phyloP scores from a whole-genome alignment of 1,140 invertebrate species.

The Megalonaias nervosa region DNA sequence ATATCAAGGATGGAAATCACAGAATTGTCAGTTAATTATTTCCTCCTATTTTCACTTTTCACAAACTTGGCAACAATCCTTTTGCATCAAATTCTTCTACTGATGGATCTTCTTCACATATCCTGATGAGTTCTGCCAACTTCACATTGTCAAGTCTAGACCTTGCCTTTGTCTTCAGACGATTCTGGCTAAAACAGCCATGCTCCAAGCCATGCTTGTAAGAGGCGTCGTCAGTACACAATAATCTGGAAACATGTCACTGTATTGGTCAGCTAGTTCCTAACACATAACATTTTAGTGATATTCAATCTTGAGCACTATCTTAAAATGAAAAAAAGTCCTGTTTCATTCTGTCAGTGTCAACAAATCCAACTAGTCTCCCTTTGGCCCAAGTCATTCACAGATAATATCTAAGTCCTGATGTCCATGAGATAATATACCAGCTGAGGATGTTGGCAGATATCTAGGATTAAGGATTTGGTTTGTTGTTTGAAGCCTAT shows the following conservation, averaged over 20 bases:
- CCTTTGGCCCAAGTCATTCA: slow-evolving; percentile 9
- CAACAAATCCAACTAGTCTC: background rate
- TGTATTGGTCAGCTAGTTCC: background rate
- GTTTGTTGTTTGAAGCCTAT: background rate
- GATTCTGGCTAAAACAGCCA: background rate
- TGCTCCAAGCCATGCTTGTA: background rate
- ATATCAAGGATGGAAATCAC: too few relatives aligned
- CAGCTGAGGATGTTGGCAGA: too few relatives aligned
- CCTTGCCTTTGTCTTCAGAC: background rate
- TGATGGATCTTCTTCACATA: slow-evolving; percentile 6
- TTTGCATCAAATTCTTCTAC: too few relatives aligned
- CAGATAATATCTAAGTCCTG: background rate
- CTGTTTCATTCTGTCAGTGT: slow-evolving; percentile 1
- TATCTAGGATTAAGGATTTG: slow-evolving; percentile 1
- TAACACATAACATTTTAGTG: too few relatives aligned
- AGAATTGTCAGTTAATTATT: too few relatives aligned
- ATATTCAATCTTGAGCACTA: too few relatives aligned
- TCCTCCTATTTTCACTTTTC: too few relatives aligned
- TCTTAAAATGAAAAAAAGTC: background rate
- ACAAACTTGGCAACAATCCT: too few relatives aligned
- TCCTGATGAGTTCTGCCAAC: slow-evolving; percentile 3
- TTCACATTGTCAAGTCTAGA: background rate
- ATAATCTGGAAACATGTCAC: background rate
- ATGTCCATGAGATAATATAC: background rate
- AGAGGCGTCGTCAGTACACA: background rate